Evolutionary conservation across 2,113 vertebrate species (phyloP).

Genomic region (Chunga burmeisteri): DNA sequence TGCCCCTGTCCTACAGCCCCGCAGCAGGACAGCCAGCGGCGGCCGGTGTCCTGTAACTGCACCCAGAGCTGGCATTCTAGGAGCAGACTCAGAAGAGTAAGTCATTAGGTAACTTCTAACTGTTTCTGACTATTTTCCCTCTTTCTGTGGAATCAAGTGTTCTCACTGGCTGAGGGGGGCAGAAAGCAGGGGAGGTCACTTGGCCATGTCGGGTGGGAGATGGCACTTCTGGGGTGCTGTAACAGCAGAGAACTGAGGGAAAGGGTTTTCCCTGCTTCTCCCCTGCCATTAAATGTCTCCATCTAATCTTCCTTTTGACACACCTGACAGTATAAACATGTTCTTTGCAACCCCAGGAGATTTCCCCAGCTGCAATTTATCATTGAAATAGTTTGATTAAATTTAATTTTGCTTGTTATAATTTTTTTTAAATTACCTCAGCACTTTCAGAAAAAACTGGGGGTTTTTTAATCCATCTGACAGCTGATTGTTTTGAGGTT

Average conservation of each 20-base stretch:
- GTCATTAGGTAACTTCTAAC: background rate
- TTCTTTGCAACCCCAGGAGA: background rate
- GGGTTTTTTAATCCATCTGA: slow-evolving; percentile 22
- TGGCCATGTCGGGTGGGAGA: accelerated
- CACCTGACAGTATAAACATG: background rate
- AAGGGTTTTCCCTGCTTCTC: background rate
- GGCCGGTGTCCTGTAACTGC: accelerated
- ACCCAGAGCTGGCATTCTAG: background rate
- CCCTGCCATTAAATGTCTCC: background rate
- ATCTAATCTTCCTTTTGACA: background rate
- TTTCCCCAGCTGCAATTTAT: slow-evolving; percentile 8
- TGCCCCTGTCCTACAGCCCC: accelerated
- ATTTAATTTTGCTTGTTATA: slow-evolving; percentile 34
- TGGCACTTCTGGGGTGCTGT: background rate
- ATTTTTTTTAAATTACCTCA: slow-evolving; percentile 19
- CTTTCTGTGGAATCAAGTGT: background rate
- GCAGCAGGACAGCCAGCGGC: background rate
- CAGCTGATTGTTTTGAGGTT: slow-evolving; percentile 40
- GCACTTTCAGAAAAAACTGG: background rate
- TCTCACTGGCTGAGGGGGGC: background rate
- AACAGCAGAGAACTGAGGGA: background rate
- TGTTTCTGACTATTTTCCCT: background rate
- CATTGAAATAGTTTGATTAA: slow-evolving; percentile 23
- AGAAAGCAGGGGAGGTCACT: background rate
- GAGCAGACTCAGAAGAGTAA: background rate